Base-by-base conservation (phyloP, 2,888 invertebrate species). In the Diachrysia chrysitis region DNA sequence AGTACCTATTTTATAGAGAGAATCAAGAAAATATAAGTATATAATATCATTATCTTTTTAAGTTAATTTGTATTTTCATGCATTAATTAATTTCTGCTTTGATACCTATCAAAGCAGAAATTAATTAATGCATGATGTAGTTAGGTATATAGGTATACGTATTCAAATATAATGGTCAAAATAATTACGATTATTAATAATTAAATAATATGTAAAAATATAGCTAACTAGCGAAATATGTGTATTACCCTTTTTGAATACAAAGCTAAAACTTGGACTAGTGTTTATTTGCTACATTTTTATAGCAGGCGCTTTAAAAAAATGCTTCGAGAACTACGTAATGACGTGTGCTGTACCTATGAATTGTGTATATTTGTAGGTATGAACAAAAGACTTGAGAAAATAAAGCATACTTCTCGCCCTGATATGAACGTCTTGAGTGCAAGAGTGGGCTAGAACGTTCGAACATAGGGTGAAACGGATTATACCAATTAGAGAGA, bases 401-500 rank as follows among this genome's bases (percentile, higher is more conserved):
- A 65, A 60, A 63, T 48, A 59, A 63, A 73, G 73, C 58, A 62
- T 65, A 59, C 53, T 79, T 67, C 59, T 69, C 65, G 65, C 60
- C 67, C 46, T 72, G 55, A 75, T 71, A 81, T 83, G 79, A 79
- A 80, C 77, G 76, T 85, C 79, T 84, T 76, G 71, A 82, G 76
- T 85, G 85, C 84, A 87, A 80, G 83, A 78, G 81, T 80, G 76
- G 76, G 72, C 83, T 79, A 81, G 76, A 78, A 81, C 73, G 79
- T 76, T 79, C 69, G 72, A 82, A 79, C 76, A 71, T 69, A 77
- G 81, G 84, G 78, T 76, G 84, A 81, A 76, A 85, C 83, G 90
- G 93, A 92, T 93, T 93, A 92, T 87, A 83, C 92, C 93, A 93
- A 93, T 93, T 93, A 93, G 90, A 90, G 87, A 87, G 92, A 89